Percentiles rank a stretch among this genome's conserved stretches.
Evolutionary conservation across 2,113 vertebrate species (phyloP).

Genomic region (Bos javanicus): DNA sequence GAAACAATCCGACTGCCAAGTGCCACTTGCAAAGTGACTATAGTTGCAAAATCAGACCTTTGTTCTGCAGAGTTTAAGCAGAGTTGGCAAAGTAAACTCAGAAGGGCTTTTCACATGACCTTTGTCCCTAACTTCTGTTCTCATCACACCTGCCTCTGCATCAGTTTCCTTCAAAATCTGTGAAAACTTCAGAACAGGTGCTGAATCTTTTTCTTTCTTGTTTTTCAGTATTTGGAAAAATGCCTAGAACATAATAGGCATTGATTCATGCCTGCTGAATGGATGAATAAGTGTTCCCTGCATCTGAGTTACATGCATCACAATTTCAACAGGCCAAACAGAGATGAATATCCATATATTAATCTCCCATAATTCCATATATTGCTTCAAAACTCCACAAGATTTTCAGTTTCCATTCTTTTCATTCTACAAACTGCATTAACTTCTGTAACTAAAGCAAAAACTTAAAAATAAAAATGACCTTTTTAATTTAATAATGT

Average conservation of each 20-base stretch:
- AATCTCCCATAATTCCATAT: background rate
- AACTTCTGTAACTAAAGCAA: slow-evolving; percentile 55
- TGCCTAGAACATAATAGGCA: background rate
- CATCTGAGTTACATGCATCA: background rate
- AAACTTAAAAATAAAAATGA: background rate
- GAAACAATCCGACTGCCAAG: background rate
- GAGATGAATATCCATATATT: background rate
- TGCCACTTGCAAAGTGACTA: background rate
- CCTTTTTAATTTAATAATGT: slow-evolving; percentile 71
- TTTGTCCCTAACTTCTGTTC: background rate
- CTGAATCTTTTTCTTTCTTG: background rate
- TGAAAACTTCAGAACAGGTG: background rate
- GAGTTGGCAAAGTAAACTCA: background rate
- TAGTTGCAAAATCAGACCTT: background rate
- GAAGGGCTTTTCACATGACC: background rate
- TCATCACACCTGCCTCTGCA: background rate
- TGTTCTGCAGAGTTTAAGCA: background rate
- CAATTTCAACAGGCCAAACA: background rate
- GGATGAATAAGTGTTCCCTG: background rate
- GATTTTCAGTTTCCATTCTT: background rate
- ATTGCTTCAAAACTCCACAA: background rate
- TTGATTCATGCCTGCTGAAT: background rate
- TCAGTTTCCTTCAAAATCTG: background rate
- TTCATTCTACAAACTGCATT: slow-evolving; percentile 29
- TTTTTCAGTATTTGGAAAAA: background rate